Percentiles rank a stretch among this genome's conserved stretches.
Conservation (phyloP, 2,797 vertebrate species). For the Nothura maculosa region DNA sequence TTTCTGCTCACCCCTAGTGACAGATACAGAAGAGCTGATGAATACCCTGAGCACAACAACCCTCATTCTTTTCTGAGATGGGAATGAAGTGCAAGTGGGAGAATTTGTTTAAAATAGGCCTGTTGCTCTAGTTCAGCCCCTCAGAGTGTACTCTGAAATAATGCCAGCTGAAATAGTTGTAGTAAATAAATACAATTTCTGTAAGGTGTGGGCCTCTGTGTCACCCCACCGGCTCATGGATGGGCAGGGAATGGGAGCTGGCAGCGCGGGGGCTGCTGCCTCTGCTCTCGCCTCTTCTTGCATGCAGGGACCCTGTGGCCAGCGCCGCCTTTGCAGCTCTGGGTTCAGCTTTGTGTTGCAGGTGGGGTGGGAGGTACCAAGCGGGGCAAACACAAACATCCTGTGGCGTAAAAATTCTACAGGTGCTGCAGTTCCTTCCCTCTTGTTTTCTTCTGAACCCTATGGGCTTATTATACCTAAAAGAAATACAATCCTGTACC, state of each 20-base stretch:
- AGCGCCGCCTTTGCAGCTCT: neutral
- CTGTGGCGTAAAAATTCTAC: neutral
- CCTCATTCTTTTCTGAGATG: neutral
- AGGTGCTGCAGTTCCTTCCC: neutral
- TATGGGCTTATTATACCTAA: neutral
- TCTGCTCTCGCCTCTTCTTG: neutral
- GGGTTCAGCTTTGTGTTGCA: neutral
- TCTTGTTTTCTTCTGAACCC: neutral
- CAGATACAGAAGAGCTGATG: neutral
- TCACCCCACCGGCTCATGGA: neutral
- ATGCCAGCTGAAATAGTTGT: neutral
- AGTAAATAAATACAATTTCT: neutral
- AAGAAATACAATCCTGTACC: neutral
- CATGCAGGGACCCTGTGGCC: neutral
- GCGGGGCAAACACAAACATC: neutral
- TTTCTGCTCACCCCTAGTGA: neutral
- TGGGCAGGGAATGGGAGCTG: neutral
- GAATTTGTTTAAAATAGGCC: neutral
- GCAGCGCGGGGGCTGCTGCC: accelerated
- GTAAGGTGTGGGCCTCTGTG: neutral
- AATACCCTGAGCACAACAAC: neutral
- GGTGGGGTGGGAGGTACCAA: neutral
- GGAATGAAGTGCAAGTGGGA: neutral
- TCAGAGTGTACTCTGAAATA: neutral
- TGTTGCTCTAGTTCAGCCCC: neutral